Base-by-base conservation (phyloP, 1,140 invertebrate genomes). In the Chironomus striatipennis region DNA sequence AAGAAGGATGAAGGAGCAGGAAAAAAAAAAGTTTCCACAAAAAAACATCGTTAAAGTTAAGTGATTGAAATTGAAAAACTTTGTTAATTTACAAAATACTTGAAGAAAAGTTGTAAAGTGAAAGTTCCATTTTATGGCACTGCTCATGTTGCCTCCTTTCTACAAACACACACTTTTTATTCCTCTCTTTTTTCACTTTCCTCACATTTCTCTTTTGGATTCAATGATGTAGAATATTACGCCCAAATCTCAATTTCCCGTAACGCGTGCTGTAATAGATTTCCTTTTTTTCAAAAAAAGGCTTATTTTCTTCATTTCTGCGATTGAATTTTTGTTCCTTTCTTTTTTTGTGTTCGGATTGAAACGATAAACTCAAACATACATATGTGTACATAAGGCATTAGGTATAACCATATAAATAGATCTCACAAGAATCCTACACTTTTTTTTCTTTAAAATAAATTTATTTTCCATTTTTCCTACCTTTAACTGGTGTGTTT, bases 21-120 rank as follows among this genome's bases (percentile, higher is more conserved):
- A 57, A 57, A 57, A 57, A 57, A 57, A 34, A 34, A 57, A 57
- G 47, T 57, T 57, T 57, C 47, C 47, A 57, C 47, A 20, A 70
- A 57, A n/a, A 57, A 70, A 70, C 65, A 21, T 70, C 20, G 17
- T 70, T 70, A 21, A 70, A 70, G 17, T 70, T 70, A 70, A 70
- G 65, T 70, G 65, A 70, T 70, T 70, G 65, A 70, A 70, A 70
- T 70, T 70, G 65, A 70, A 70, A 70, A 70, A 70, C 65, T 70
- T 70, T 70, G 17, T 70, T 70, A 70, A 70, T 70, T 70, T 70
- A 70, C 65, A 70, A 70, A 70, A 70, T 70, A 70, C 65, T 70
- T 70, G 65, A 10, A 18, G 18, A 17, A 18, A 70, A 70, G 65
- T 70, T 57, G 12, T 12, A 57, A 57, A 57, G 47, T 15, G 5